Percentiles rank a stretch among this genome's conserved stretches.
Evolutionary conservation across 2,888 invertebrate species (phyloP).

Genomic region (Tortrix viridana): DNA sequence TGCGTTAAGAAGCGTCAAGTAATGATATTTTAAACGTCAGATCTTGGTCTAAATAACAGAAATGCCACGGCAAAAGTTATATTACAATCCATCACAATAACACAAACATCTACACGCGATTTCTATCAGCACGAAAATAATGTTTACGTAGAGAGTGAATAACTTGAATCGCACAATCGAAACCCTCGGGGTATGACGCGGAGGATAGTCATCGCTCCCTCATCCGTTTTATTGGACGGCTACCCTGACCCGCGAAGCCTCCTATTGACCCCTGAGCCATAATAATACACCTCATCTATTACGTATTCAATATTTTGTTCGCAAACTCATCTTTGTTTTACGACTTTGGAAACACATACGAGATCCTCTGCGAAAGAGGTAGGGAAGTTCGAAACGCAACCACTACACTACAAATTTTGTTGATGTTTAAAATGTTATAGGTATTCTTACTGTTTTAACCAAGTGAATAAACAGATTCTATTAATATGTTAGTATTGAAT

Average conservation of each 20-base stretch:
- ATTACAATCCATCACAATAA: neutral
- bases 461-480: no score
- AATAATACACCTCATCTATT: conserved; percentile 36
- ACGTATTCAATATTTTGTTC: conserved; percentile 35
- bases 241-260: conserved; percentile 31
- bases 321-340: conserved; percentile 35
- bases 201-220: conserved; percentile 30
- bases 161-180: conserved; percentile 26
- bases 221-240: conserved; percentile 29
- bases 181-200: conserved; percentile 20
- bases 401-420: neutral
- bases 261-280: conserved; percentile 33
- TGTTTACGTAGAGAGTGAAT: conserved; percentile 18
- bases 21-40: no score
- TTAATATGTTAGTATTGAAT: no score
- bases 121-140: conserved; percentile 18
- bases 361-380: neutral
- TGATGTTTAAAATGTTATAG: neutral
- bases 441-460: neutral
- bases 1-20: no score
- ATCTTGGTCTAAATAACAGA: no score
- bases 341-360: conserved; percentile 20
- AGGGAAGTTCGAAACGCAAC: neutral
- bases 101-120: conserved; percentile 15
- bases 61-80: no score